Base-by-base conservation (phyloP, 2,888 invertebrate species). In the Microctonus aethiopoides region DNA sequence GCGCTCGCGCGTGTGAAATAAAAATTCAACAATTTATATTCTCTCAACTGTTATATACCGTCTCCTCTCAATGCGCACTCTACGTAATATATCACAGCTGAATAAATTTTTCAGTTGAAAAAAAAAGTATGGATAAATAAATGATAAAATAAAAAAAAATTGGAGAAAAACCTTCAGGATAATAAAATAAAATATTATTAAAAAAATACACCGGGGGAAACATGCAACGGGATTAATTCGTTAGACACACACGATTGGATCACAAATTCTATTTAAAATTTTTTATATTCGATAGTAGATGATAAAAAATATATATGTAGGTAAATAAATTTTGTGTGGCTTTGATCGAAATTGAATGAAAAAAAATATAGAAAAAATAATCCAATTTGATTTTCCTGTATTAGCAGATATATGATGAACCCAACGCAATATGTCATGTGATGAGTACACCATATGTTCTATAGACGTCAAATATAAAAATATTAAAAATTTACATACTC, bases 11-110 rank as follows among this genome's bases (percentile, higher is more conserved):
- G n/a, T 16, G 54, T 10, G 26, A 65, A 46, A 20, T 20, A 46
- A 65, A 65, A 65, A 65, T 20, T 22, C 56, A 34, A 56, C 56
- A 65, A 65, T 65, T 65, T 56, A 65, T 65, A 56, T 29, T 34
- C n/a, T 1, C 34, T 34, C 5, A 7, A 16, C 34, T 20, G 16
- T 10, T 22, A 24, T 26, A 11, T 24, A 13, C 39, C 54, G 3
- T 13, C 10, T 22, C 39, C 22, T 51, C 22, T 63, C 11, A 22
- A 13, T 52, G 32, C 22, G 13, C 16, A 54, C 13, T 51, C 13
- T 9, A n/a, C n/a, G 29, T 52, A 52, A 52, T 63, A 36, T 51
- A 52, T 52, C 36, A 63, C 36, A 24, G 24, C 13, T 34, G 36
- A 34, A 63, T 63, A 13, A 24, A 34, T 36, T 52, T 51, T 52